A percentile compares a stretch with the other conserved stretches of the same genome.
Evolutionary conservation across 1,140 invertebrate species (phyloP).

Genomic region (Cydia strobilella): DNA sequence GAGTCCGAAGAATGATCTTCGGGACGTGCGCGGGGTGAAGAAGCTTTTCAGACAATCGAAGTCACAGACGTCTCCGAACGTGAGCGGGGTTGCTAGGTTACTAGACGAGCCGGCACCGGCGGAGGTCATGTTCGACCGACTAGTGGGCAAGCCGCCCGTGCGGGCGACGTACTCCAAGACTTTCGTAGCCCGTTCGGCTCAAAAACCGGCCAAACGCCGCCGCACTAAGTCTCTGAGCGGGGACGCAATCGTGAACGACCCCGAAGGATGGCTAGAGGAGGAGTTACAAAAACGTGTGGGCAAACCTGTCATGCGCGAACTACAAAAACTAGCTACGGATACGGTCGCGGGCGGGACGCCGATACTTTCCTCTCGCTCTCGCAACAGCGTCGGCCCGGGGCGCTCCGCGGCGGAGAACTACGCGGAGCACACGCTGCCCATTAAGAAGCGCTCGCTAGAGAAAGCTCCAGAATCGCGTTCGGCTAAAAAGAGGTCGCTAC

Average conservation of each 20-base stretch:
- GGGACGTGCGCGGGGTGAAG: constrained; percentile 61
- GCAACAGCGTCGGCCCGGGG: constrained; percentile 37
- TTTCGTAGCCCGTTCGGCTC: constrained; percentile 38
- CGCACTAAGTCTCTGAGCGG: constrained; percentile 48
- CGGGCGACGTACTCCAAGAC: constrained; percentile 56
- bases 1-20: constrained; percentile 40
- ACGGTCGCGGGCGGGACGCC: constrained; percentile 51
- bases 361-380: constrained; percentile 35
- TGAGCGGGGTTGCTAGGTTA: constrained; percentile 65
- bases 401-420: constrained; percentile 49
- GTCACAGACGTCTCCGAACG: constrained; percentile 35
- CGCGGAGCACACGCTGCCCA: constrained; percentile 53
- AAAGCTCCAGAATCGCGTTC: neutral
- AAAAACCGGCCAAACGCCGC: constrained; percentile 37
- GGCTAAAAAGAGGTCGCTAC: constrained; percentile 38
- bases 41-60: constrained; percentile 50
- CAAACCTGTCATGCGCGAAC: constrained; percentile 38
- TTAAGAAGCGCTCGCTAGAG: constrained; percentile 61
- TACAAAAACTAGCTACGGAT: constrained; percentile 50
- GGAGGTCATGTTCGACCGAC: constrained; percentile 56
- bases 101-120: constrained; percentile 44
- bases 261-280: constrained; percentile 60
- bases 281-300: constrained; percentile 46
- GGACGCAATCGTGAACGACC: constrained; percentile 49
- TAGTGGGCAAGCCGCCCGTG: constrained; percentile 55